Evolutionary conservation across 2,797 vertebrate genomes (phyloP).

Genomic region (Syngnathus rostellatus): DNA sequence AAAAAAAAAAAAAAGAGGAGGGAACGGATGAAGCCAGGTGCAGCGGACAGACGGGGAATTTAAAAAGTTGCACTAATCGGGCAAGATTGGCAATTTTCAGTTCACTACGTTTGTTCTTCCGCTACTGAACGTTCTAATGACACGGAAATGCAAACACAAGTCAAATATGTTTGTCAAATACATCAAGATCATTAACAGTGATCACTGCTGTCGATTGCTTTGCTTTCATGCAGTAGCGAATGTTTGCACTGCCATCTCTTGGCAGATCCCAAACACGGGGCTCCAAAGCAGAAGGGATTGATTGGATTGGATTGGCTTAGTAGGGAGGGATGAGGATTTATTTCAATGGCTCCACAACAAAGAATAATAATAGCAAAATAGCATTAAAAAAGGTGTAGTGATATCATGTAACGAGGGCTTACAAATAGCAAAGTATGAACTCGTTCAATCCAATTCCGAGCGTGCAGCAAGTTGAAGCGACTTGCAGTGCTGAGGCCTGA

Average conservation of each 20-base stretch:
- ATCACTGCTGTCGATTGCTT: not conserved
- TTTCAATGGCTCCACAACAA: no score
- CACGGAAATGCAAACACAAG: no score
- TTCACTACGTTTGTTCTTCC: no score
- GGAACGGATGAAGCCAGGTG: no score
- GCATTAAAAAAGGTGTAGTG: not conserved
- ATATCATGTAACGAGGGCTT: not conserved
- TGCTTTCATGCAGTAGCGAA: not conserved
- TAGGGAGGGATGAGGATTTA: not conserved
- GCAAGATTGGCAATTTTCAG: no score
- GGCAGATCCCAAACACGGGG: constrained; percentile 30
- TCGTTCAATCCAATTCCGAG: not conserved
- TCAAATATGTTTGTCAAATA: no score
- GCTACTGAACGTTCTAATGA: no score
- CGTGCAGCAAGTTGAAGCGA: not conserved
- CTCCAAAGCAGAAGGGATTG: constrained; percentile 8
- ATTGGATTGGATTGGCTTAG: no score
- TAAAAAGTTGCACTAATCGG: no score
- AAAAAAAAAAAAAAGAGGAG: no score
- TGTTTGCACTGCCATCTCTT: constrained; percentile 37
- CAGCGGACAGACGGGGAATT: no score
- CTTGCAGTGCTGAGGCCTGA: constrained; percentile 33
- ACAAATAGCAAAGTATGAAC: not conserved
- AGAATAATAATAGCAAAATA: not conserved
- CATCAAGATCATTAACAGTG: not conserved